A percentile compares a stretch with the other conserved stretches of the same genome.
phyloP scores from a whole-genome alignment of 2,113 vertebrate genomes.

The Poeciliopsis occidentalis region DNA sequence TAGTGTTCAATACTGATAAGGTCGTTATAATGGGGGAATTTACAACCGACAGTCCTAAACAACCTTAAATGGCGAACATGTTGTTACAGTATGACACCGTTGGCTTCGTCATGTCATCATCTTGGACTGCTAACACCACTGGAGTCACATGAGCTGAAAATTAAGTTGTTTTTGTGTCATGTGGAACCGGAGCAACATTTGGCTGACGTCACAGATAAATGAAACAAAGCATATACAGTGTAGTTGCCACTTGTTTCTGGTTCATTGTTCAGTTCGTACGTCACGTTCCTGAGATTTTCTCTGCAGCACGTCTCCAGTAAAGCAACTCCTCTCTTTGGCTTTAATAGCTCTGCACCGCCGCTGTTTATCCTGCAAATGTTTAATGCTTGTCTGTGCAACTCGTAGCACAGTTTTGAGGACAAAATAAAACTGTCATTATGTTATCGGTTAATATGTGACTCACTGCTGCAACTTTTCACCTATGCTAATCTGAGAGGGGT shows the following conservation, averaged over 20 bases:
- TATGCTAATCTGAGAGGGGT: slow-evolving; percentile 36
- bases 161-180: neutral
- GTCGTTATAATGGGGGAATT: too few relatives aligned
- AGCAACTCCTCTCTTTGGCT: neutral
- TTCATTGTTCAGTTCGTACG: neutral
- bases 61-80: too few relatives aligned
- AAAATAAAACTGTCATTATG: slow-evolving; percentile 18
- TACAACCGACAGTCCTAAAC: too few relatives aligned
- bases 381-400: neutral
- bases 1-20: too few relatives aligned
- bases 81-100: too few relatives aligned
- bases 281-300: neutral
- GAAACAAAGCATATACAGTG: neutral
- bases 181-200: neutral
- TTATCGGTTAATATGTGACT: slow-evolving; percentile 49
- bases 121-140: neutral
- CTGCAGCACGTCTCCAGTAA: neutral
- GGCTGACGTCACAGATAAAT: neutral
- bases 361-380: neutral
- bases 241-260: neutral
- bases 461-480: slow-evolving; percentile 24
- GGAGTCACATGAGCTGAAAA: too few relatives aligned
- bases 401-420: too few relatives aligned
- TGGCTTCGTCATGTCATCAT: neutral
- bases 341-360: too few relatives aligned